Conservation (phyloP, 2,113 vertebrate species). For the Cheirogaleus medius region DNA sequence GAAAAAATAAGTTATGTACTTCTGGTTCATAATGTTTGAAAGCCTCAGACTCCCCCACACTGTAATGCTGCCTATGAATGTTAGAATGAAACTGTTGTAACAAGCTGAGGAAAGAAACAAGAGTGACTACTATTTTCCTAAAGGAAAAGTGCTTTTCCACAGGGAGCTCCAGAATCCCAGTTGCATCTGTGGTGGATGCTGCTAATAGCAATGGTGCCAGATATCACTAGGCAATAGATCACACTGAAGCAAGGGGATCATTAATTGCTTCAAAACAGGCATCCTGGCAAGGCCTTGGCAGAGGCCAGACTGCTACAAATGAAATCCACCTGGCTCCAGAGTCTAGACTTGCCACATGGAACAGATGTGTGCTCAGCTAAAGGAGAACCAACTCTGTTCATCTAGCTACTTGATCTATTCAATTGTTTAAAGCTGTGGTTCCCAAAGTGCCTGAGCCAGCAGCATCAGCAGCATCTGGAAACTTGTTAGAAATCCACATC, state of each 20-base stretch:
- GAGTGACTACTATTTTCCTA: not conserved
- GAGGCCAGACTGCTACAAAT: not conserved
- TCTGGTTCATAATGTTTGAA: not conserved
- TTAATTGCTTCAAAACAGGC: slow-evolving; percentile 70
- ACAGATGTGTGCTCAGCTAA: not conserved
- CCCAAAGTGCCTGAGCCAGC: not conserved
- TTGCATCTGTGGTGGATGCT: not conserved
- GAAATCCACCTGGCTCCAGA: not conserved
- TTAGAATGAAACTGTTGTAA: not conserved
- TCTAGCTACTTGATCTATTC: not conserved
- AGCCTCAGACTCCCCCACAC: not conserved
- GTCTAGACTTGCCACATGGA: not conserved
- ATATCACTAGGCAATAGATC: slow-evolving; percentile 43
- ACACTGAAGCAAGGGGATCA: not conserved
- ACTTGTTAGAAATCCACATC: not conserved
- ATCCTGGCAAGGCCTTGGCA: not conserved
- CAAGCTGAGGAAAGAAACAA: not conserved
- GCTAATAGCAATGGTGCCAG: slow-evolving; percentile 16
- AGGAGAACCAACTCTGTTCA: not conserved
- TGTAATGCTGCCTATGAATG: not conserved
- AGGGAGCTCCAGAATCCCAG: not conserved
- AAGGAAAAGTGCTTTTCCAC: not conserved
- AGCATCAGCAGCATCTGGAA: not conserved
- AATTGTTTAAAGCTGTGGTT: not conserved
- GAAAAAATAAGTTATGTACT: not conserved